Evolutionary conservation across 2,797 vertebrate species (phyloP).

Genomic region (Macroramphosus scolopax): DNA sequence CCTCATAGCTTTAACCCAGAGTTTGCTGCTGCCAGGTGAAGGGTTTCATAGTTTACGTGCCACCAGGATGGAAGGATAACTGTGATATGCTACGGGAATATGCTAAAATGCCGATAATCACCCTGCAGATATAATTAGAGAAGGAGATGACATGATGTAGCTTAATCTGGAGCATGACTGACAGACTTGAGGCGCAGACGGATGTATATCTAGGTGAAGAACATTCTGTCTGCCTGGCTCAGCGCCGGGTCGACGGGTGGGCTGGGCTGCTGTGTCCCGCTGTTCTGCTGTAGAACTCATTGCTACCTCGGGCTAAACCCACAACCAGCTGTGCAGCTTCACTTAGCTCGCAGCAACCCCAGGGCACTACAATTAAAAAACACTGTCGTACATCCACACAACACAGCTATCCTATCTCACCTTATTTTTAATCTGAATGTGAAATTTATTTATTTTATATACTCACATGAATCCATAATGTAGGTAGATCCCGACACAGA

Average conservation of each 20-base stretch:
- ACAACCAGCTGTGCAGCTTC: slow-evolving; percentile 55
- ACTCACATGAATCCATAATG: slow-evolving; percentile 12
- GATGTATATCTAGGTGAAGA: slow-evolving; percentile 17
- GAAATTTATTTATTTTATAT: no score
- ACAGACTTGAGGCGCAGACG: slow-evolving; percentile 24
- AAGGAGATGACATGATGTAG: slow-evolving; percentile 25
- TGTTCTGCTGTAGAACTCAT: slow-evolving; percentile 41
- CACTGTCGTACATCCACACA: slow-evolving; percentile 22
- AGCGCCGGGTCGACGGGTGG: slow-evolving; percentile 44
- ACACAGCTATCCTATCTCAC: slow-evolving; percentile 5
- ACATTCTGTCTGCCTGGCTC: slow-evolving; percentile 25
- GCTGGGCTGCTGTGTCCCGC: slow-evolving; percentile 51
- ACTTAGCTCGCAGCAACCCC: slow-evolving; percentile 46
- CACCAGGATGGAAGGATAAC: slow-evolving; percentile 31
- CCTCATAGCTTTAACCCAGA: no score
- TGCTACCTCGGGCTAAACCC: slow-evolving; percentile 52
- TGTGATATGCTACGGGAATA: slow-evolving; percentile 13
- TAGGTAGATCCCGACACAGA: background rate
- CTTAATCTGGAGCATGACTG: slow-evolving; percentile 35
- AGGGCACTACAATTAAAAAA: slow-evolving; percentile 37
- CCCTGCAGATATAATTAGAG: slow-evolving; percentile 36
- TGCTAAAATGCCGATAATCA: slow-evolving; percentile 26
- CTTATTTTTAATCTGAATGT: slow-evolving; percentile 5
- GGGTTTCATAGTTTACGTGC: no score
- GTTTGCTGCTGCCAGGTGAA: no score